phyloP scores from a whole-genome alignment of 1,140 invertebrate species.

The Lasioglossum baleicum region DNA sequence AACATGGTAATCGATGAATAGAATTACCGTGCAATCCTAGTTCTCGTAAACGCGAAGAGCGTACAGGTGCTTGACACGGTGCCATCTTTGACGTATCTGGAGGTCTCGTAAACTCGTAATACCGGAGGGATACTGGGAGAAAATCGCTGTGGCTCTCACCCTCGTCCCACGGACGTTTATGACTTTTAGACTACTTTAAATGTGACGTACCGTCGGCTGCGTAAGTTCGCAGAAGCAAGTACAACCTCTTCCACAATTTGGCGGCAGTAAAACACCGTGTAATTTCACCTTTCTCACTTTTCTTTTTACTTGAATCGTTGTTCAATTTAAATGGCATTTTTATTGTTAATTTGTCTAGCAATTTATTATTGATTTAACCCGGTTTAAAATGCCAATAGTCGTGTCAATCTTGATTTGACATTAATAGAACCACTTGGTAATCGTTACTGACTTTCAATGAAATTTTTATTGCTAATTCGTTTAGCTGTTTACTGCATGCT shows the following conservation, averaged over 20 bases:
- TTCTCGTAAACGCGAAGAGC: not conserved
- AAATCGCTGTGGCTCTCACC: slow-evolving; percentile 16
- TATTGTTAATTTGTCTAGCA: no score
- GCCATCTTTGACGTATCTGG: slow-evolving; percentile 19
- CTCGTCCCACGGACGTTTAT: slow-evolving; percentile 38
- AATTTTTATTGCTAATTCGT: no score
- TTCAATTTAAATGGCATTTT: no score
- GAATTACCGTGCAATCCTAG: slow-evolving; percentile 13
- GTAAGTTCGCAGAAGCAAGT: not conserved
- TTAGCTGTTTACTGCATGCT: no score
- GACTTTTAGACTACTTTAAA: slow-evolving; percentile 46
- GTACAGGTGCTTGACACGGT: not conserved
- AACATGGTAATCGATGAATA: slow-evolving; percentile 19
- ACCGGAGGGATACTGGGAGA: slow-evolving; percentile 4
- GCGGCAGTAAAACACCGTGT: not conserved
- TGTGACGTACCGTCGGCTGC: slow-evolving; percentile 26
- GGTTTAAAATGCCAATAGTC: no score
- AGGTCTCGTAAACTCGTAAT: slow-evolving; percentile 38
- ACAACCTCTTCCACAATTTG: not conserved
- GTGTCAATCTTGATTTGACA: no score
- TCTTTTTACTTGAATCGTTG: no score
- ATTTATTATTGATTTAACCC: no score
- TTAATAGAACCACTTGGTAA: no score
- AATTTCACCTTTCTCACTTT: not conserved
- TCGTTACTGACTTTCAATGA: no score